Evolutionary conservation across 2,113 vertebrate species (phyloP).

Genomic region (Catharus bicknelli): DNA sequence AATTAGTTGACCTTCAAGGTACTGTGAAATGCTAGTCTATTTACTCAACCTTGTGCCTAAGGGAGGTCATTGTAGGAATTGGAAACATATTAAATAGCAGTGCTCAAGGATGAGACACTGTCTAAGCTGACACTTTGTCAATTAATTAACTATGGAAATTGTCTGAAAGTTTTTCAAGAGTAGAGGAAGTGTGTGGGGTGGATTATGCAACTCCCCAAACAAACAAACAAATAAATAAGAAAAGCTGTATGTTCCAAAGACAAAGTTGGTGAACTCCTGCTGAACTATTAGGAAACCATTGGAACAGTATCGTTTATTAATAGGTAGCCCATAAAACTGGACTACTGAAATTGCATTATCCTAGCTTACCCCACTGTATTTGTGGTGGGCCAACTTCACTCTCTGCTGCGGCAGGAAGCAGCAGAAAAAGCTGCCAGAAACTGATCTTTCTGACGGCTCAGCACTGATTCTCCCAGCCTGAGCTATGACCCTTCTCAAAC

Average conservation of each 20-base stretch:
- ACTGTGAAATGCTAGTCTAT: not conserved
- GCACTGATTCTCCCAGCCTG: not conserved
- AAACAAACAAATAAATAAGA: not conserved
- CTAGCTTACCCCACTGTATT: not conserved
- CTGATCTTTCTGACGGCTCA: not conserved
- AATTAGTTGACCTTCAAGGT: conserved; percentile 64
- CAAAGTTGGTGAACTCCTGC: not conserved
- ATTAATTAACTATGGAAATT: conserved; percentile 50
- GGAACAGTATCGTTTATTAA: conserved; percentile 4
- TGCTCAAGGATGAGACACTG: conserved; percentile 17
- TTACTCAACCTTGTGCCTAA: conserved; percentile 34
- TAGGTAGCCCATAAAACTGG: not conserved
- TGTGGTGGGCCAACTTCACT: not conserved
- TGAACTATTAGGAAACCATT: not conserved
- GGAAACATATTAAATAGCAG: not conserved
- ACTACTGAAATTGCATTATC: not conserved
- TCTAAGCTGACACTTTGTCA: conserved; percentile 33
- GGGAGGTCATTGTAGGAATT: conserved; percentile 6
- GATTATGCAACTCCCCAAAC: not conserved
- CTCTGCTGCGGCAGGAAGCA: not conserved
- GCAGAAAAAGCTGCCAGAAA: not conserved
- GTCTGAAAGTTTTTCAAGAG: conserved; percentile 19
- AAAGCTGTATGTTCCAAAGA: not conserved
- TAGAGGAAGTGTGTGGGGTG: not conserved
- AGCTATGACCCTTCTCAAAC: not conserved